phyloP scores from a whole-genome alignment of 1,140 invertebrate genomes.

The Trachymyrmex cornetzi region DNA sequence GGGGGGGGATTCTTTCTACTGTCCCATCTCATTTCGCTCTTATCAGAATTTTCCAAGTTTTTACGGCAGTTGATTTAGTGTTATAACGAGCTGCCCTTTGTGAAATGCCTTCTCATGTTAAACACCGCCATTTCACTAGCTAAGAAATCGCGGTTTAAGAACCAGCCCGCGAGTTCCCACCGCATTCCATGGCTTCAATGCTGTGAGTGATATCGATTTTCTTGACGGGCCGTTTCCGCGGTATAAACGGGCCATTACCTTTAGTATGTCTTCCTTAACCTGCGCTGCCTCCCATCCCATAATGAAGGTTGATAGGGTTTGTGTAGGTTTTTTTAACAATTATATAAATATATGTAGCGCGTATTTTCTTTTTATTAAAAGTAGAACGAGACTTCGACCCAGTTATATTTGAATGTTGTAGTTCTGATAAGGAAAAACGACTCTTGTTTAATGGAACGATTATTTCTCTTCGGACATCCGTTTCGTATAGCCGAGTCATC shows the following conservation, averaged over 20 bases:
- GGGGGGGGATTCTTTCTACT: conserved; percentile 10
- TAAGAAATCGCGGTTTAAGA: conserved; percentile 70
- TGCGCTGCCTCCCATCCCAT: conserved; percentile 11
- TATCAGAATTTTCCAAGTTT: conserved; percentile 53
- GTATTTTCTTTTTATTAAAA: background rate
- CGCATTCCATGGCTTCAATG: conserved; percentile 49
- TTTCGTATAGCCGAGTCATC: background rate
- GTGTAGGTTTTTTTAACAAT: conserved; percentile 16
- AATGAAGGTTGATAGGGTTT: conserved; percentile 55
- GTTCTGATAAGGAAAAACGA: background rate
- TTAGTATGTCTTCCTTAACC: conserved; percentile 67
- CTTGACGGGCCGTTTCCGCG: conserved; percentile 30
- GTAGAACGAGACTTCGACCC: background rate
- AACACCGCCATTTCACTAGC: conserved; percentile 41
- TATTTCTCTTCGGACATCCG: background rate
- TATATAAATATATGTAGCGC: background rate
- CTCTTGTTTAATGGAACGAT: background rate
- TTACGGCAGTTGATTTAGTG: conserved; percentile 52
- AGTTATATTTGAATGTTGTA: background rate
- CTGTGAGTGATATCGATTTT: conserved; percentile 72
- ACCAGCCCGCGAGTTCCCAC: conserved; percentile 64
- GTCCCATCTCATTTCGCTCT: conserved; percentile 25
- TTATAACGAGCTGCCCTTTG: conserved; percentile 46
- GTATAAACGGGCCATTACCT: conserved; percentile 68
- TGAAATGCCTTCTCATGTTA: conserved; percentile 40